These are phyloP conservation scores for Hypocryptadius cinnamomeus DNA, from an alignment of 2,113 vertebrate genomes.

Conservation along the genomic window DNA sequence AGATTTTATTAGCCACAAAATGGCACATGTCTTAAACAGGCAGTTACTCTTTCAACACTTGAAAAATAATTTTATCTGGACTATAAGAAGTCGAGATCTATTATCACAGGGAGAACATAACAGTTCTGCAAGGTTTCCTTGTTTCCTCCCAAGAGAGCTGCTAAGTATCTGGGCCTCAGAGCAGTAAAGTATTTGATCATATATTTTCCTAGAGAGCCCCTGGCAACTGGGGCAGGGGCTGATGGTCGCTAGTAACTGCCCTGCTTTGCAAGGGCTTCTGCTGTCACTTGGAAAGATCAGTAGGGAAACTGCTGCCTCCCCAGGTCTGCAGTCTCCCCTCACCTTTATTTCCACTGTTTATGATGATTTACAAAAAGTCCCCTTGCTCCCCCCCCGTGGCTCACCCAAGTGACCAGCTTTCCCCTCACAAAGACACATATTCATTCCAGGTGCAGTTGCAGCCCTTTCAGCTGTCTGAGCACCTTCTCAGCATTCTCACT, in stretches of 20 bases:
- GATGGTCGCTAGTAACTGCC: fast-evolving
- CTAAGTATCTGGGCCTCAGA: neutral
- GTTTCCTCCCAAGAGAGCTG: neutral
- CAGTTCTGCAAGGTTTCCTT: neutral
- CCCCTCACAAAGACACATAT: fast-evolving
- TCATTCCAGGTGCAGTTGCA: fast-evolving
- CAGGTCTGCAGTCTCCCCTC: fast-evolving
- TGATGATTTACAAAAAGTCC: neutral
- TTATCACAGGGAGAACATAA: neutral
- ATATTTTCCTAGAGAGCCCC: neutral
- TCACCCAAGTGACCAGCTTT: fast-evolving
- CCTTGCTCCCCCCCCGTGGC: fast-evolving
- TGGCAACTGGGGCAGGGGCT: neutral
- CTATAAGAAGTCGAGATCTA: neutral
- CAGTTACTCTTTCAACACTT: neutral
- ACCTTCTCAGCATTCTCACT: neutral
- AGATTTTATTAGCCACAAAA: neutral
- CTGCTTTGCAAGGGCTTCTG: neutral
- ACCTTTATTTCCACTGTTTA: neutral
- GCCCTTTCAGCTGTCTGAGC: neutral
- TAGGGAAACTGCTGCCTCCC: neutral
- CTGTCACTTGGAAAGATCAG: fast-evolving
- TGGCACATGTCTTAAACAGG: neutral
- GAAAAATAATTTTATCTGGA: neutral
- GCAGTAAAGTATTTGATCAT: neutral